Conservation (phyloP, 1,140 invertebrate species). For the Drosophila dunni region DNA sequence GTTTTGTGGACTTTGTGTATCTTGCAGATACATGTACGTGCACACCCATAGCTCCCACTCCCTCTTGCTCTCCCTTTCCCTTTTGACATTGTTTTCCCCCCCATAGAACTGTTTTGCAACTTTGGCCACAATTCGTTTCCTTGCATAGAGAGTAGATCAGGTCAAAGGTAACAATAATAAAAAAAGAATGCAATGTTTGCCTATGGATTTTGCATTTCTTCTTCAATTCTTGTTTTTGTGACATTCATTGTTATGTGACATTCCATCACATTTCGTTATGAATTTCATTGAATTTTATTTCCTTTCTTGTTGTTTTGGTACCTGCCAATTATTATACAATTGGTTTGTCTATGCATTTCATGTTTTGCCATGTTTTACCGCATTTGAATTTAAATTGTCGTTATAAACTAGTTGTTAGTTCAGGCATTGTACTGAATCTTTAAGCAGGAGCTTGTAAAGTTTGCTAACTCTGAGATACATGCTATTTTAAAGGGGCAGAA, state of each 20-base stretch:
- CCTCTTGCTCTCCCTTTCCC: slow-evolving; percentile 2
- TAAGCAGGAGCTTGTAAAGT: too few relatives aligned
- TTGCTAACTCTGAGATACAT: too few relatives aligned
- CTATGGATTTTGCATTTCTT: slow-evolving; percentile 3
- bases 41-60: slow-evolving; percentile 52
- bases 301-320: background rate
- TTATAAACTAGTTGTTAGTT: background rate
- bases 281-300: background rate
- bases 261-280: slow-evolving; percentile 1
- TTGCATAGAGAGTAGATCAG: slow-evolving; percentile 39
- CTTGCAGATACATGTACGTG: slow-evolving; percentile 72
- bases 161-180: slow-evolving; percentile 33
- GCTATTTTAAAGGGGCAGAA: too few relatives aligned
- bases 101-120: background rate
- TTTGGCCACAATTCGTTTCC: slow-evolving; percentile 17
- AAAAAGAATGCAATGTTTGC: background rate
- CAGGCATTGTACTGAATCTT: too few relatives aligned
- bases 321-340: background rate
- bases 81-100: slow-evolving; percentile 12
- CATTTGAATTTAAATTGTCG: background rate
- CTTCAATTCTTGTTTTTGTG: background rate
- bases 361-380: background rate
- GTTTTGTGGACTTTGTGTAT: slow-evolving; percentile 54
- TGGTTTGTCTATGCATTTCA: background rate
- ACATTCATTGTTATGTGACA: slow-evolving; percentile 5